Evolutionary conservation across 2,113 vertebrate genomes (phyloP).

Genomic region (Oreochromis niloticus): DNA sequence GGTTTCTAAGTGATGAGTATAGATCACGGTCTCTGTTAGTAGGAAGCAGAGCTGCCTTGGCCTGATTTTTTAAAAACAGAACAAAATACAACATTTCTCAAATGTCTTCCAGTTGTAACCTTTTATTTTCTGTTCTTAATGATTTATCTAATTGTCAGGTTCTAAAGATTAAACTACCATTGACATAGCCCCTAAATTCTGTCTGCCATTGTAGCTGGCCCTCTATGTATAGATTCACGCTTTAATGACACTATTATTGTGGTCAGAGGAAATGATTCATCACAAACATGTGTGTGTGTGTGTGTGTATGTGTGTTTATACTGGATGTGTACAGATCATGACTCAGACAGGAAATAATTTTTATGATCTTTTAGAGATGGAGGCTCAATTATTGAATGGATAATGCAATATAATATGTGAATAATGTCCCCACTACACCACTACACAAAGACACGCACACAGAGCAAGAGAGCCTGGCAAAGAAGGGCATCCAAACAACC

Average conservation of each 20-base stretch:
- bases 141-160: not conserved
- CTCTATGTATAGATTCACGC: not conserved
- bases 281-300: not conserved
- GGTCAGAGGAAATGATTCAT: slow-evolving; percentile 34
- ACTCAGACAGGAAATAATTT: slow-evolving; percentile 45
- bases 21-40: not conserved
- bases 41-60: not conserved
- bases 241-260: not conserved
- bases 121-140: not conserved
- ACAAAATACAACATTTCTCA: not conserved
- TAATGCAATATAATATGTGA: slow-evolving; percentile 10
- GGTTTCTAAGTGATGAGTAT: not conserved
- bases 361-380: slow-evolving; percentile 15
- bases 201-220: not conserved
- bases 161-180: not conserved
- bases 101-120: not conserved
- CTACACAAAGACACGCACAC: not conserved
- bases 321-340: not conserved
- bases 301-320: not conserved
- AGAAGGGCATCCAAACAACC: not conserved
- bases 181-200: not conserved
- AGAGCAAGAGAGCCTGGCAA: not conserved
- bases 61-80: not conserved
- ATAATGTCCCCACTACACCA: not conserved
- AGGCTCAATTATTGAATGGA: slow-evolving; percentile 3